Evolutionary conservation across 2,113 vertebrate genomes (phyloP).

Genomic region (Platycercus adscitus): DNA sequence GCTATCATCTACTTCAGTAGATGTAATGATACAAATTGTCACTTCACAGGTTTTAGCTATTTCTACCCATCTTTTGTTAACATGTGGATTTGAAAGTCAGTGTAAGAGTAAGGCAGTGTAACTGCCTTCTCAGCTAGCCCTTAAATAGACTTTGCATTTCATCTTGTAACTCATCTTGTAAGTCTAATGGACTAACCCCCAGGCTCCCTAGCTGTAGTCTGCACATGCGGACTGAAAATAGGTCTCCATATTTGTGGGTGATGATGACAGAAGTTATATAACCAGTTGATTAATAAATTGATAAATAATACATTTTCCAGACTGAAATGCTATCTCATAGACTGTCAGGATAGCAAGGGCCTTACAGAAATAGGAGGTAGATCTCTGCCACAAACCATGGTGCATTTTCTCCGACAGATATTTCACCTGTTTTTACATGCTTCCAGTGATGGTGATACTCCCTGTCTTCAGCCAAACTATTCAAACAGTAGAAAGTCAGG

Average conservation of each 20-base stretch:
- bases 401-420: neutral
- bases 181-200: neutral
- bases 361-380: neutral
- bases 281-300: neutral
- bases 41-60: neutral
- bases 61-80: neutral
- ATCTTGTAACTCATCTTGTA: neutral
- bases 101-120: too few species aligned
- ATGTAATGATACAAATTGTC: neutral
- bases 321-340: neutral
- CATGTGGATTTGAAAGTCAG: neutral
- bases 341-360: neutral
- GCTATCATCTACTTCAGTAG: neutral
- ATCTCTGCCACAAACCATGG: neutral
- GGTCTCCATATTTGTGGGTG: neutral
- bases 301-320: neutral
- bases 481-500: slow-evolving; percentile 12
- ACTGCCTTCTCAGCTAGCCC: neutral
- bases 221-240: neutral
- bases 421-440: neutral
- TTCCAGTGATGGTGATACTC: neutral
- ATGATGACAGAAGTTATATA: neutral
- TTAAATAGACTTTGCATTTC: neutral
- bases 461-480: neutral
- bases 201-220: neutral